Base-by-base conservation (phyloP, 2,797 vertebrate species). In the Rallus crepitans region DNA sequence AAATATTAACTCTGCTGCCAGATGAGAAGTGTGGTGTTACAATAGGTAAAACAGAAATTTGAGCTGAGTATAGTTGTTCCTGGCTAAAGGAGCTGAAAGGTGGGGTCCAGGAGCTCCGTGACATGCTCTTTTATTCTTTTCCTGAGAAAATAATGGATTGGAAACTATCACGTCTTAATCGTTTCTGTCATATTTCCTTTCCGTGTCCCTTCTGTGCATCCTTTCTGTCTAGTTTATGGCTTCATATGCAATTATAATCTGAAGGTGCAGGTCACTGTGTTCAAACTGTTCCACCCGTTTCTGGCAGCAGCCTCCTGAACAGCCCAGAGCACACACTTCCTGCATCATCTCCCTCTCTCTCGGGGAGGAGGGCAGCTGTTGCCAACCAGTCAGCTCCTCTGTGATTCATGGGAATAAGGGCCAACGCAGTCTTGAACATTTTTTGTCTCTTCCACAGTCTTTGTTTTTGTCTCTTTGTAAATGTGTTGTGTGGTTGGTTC, bases 131-230 rank as follows among this genome's bases (percentile, higher is more conserved):
- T 91, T 76, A 88, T 78, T 91, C 13, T 93, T 91, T 95, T 91
- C 72, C 92, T 94, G 82, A 76, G 81, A 91, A 94, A 96, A 94
- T 66, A 94, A 94, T 86, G 59, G 59, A 47, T 87, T 95, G 87
- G 93, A 91, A 96, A 89, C 70, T 64, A 82, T 66, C 39, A 27
- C 2, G 0, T 82, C 87, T 64, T 82, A 84, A 90, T 90, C 0
- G 39, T 53, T 94, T 85, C 82, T 65, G 55, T 94, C 81, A 24
- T 42, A 78, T 71, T 94, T 95, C 81, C 76, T 90, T 83, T 84
- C 71, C 53, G 3, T 52, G 37, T 69, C 69, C 33, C 75, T 87
- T 66, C 77, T 71, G n/a, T 35, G 13, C 27, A 21, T 95, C 68
- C 63, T 68, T 61, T 94, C 77, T 93, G 50, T 37, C 87, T 69